Evolutionary conservation across 2,888 invertebrate species (phyloP), one percentile per base, ranked within the genome.

Genomic region (Drosophila nigricruria): DNA sequence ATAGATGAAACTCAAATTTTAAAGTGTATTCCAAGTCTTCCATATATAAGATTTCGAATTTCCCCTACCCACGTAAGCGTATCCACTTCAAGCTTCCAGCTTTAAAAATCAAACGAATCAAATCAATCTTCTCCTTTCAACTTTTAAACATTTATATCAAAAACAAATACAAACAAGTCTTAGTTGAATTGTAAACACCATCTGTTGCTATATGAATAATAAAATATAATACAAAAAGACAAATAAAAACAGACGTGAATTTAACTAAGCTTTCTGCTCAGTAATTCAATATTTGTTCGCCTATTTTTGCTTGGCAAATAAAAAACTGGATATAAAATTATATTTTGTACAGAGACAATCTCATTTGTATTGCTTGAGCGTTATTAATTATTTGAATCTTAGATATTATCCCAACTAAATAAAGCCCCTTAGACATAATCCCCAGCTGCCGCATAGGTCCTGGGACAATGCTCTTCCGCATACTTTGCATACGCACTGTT

Each of bases 391-490:
- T 20, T 20, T 42, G 5, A 20, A 12, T 2, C 2, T 4, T 12
- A 42, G 12, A 16, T 4, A 16, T n/a, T n/a, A 2, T 36, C 3
- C 14, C 14, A n/a, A n/a, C n/a, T 6, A 23, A 20, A 20, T 5
- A 12, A 34, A 34, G 6, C 36, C 2, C n/a, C 42, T 65, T 76
- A 90, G 63, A 91, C 88, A 62, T 81, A 89, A 61, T 87, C 81
- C 9, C 89, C 90, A 57, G 85, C 74, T 18, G 91, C 85, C 36
- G 84, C 82, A 73, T 90, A 92, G 0, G 91, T 89, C 64, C 83
- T 90, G 5, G 92, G 92, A 36, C 92, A 92, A 74, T 89, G 79
- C 43, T 76, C 70, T 65, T 88, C 81, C 0, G 92, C 92, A 53
- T 90, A 63, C 57, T 79, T 77, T 12, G 81, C 85, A 63, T 91